Evolutionary conservation across 2,888 invertebrate species (phyloP), one percentile per base, ranked within the genome.

Genomic region (Ephialtes manifestator): DNA sequence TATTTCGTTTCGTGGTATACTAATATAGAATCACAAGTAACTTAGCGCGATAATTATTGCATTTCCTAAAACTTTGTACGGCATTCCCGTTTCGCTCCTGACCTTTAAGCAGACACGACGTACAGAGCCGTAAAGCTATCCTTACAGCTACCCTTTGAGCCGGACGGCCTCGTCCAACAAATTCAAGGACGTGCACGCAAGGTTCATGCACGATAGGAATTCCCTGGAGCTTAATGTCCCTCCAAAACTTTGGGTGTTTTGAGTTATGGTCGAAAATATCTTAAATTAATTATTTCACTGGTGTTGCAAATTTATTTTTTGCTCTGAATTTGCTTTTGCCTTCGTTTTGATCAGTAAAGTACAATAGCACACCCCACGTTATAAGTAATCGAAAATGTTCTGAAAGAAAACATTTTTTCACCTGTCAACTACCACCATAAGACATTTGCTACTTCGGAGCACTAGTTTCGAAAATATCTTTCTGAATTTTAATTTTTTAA

Each of bases 141-240:
- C 65, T 67, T 71, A 58, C 58, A 67, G 71, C 71, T 53, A 72
- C 24, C 31, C 65, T 48, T 72, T 72, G 43, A 58, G n/a, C 10
- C 46, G 8, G 28, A 63, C 51, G 65, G 67, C 68, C 77, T 83
- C 81, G 71, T 68, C 46, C 74, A 74, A 46, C 13, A 55, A 55
- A n/a, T 4, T 84, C 82, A 86, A 87, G 86, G 85, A 80, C 87
- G 85, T 72, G 80, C 86, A 87, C 86, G 87, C 87, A 85, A 87
- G 82, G 77, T 79, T 86, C 86, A 87, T 83, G 77, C 82, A 60
- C 72, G 77, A 75, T 65, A 58, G 48, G 58, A 70, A 65, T 72
- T 78, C 75, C 31, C 39, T 71, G 18, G 46, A n/a, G 39, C 53
- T 68, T 11, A 5, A 71, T 20, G 77, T 67, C 76, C 78, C 51